Percentiles rank a stretch among this genome's conserved stretches.
Evolutionary conservation across 2,888 invertebrate genomes (phyloP).

Genomic region (Lamproptera curius): DNA sequence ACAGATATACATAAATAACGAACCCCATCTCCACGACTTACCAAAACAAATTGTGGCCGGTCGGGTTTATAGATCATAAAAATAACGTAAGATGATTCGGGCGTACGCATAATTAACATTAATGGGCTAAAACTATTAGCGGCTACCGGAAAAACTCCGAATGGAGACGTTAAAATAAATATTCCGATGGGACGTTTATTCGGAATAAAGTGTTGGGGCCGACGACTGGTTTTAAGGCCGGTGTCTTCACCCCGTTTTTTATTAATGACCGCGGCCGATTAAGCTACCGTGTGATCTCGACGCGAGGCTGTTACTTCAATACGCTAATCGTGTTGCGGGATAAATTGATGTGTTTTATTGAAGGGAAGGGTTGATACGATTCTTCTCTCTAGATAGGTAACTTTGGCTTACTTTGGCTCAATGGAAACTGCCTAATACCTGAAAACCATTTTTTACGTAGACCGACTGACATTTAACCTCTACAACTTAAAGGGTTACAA

Average conservation of each 20-base stretch:
- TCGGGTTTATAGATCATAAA: constrained; percentile 66
- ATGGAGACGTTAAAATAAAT: constrained; percentile 77
- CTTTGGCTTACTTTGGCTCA: too few relatives aligned
- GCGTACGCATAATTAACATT: constrained; percentile 72
- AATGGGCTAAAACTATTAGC: constrained; percentile 73
- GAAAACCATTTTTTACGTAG: too few relatives aligned
- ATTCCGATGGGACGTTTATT: constrained; percentile 64
- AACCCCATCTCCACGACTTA: too few relatives aligned
- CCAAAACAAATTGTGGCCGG: constrained; percentile 68
- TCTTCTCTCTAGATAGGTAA: too few relatives aligned
- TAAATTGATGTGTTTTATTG: too few relatives aligned
- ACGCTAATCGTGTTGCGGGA: too few relatives aligned
- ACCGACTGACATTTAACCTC: too few relatives aligned
- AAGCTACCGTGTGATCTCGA: neutral
- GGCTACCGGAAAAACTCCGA: constrained; percentile 72
- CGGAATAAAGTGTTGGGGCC: constrained; percentile 54
- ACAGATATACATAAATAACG: constrained; percentile 53
- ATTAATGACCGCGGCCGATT: neutral
- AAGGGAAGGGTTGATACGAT: too few relatives aligned
- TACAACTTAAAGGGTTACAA: too few relatives aligned
- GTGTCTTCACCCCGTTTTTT: neutral
- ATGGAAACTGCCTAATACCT: too few relatives aligned
- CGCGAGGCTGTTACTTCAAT: too few relatives aligned
- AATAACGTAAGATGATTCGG: constrained; percentile 67
- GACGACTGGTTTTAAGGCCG: constrained; percentile 17